Percentiles rank a stretch among this genome's conserved stretches.
Evolutionary conservation across 1,140 invertebrate genomes (phyloP).

Genomic region (Lordiphosa clarofinis): DNA sequence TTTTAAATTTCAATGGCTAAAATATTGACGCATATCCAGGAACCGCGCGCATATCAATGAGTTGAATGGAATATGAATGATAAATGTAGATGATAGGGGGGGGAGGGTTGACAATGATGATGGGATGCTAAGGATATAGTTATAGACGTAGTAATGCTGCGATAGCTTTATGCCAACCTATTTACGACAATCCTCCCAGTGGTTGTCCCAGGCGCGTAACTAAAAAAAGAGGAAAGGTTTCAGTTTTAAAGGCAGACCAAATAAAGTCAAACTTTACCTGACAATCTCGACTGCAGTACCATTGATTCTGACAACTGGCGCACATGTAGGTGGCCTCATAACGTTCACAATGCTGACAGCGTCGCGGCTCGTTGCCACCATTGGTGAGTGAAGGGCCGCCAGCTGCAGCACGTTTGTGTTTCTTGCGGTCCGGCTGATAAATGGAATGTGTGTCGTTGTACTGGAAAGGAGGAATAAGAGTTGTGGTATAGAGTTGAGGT

Average conservation of each 20-base stretch:
- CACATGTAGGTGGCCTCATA: slow-evolving; percentile 91
- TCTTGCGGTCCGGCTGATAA: slow-evolving; percentile 3
- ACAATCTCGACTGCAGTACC: slow-evolving; percentile 93
- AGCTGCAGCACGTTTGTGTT: background rate
- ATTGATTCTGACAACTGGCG: slow-evolving; percentile 92
- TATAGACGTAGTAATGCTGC: slow-evolving; percentile 61
- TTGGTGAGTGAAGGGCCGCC: slow-evolving; percentile 14
- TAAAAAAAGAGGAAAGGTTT: slow-evolving; percentile 7
- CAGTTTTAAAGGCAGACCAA: background rate
- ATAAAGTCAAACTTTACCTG: slow-evolving; percentile 83
- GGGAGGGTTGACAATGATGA: background rate
- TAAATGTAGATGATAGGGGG: too few relatives aligned
- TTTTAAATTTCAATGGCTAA: too few relatives aligned
- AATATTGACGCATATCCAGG: too few relatives aligned
- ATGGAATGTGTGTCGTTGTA: slow-evolving; percentile 41
- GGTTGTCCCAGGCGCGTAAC: slow-evolving; percentile 44
- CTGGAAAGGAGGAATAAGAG: background rate
- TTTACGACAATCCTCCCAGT: slow-evolving; percentile 33
- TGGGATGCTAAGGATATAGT: slow-evolving; percentile 32
- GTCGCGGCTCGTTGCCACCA: slow-evolving; percentile 56
- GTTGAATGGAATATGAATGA: too few relatives aligned
- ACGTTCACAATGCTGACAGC: slow-evolving; percentile 89
- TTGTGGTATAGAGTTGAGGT: too few relatives aligned
- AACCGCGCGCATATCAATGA: too few relatives aligned
- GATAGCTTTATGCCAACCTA: slow-evolving; percentile 20